Evolutionary conservation across 37 sponge, comb jelly and placozoan genomes (phyloP), one percentile per base, ranked within the genome.

Genomic region (Cladorhizidae sp.): DNA sequence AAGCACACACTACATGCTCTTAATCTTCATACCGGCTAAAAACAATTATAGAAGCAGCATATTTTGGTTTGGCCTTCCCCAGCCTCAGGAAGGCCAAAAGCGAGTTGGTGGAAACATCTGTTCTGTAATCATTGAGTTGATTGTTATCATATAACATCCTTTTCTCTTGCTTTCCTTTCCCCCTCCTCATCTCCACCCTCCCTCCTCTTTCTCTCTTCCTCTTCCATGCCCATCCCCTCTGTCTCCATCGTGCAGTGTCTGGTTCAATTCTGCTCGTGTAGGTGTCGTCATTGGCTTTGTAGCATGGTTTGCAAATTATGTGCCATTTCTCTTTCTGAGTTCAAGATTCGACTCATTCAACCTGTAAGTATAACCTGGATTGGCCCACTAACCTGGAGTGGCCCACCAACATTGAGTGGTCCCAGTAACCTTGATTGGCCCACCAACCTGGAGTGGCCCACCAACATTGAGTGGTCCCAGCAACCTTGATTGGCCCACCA

Each of bases 181-280:
- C 72, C 49, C 72, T 62, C 31, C 67, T 28, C 67, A 1, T 67
- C 67, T 3, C 1, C 3, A 1, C 2, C 67, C 33, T 67, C 67
- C 31, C 1, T 28, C 20, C 2, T 28, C 43, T 39, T 40, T 41
- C 40, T 6, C 41, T 41, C 11, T n/a, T n/a, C n/a, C n/a, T n/a
- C n/a, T n/a, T n/a, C n/a, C n/a, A 11, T 11, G 3, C 9, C 1
- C 64, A 77, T n/a, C 0, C 3, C 28, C 7, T 2, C 42, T 31
- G 42, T 28, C 74, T 3, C 74, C 40, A 52, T 83, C 43, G 38
- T 75, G 50, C 76, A 94, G 96, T 89, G 85, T 93, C 18, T 89
- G 86, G 72, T 95, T 95, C 72, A 72, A 88, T 17, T 87, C 93
- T 35, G 84, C 96, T 22, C 75, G 85, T 2, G 63, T 93, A 17